Percentiles rank a stretch among this genome's conserved stretches.
Evolutionary conservation across 2,113 vertebrate species (phyloP).

Genomic region (Burhinus oedicnemus): DNA sequence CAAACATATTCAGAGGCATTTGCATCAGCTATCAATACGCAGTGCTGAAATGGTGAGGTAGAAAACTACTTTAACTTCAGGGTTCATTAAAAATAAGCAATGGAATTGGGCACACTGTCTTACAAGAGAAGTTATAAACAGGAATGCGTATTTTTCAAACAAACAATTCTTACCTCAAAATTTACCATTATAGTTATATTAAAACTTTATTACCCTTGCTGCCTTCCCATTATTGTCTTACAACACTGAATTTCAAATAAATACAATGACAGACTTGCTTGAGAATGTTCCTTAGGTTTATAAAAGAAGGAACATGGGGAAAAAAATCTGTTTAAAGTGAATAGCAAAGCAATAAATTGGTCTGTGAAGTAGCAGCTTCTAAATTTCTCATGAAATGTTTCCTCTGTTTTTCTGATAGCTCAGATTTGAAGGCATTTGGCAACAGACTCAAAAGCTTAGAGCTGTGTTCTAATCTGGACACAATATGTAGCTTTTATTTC

Average conservation of each 20-base stretch:
- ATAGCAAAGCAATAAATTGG: not conserved
- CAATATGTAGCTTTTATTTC: not conserved
- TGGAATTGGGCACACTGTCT: not conserved
- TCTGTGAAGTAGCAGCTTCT: not conserved
- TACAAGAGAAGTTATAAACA: not conserved
- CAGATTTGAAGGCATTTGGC: not conserved
- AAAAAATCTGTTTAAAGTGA: not conserved
- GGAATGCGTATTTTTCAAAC: not conserved
- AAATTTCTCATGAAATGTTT: slow-evolving; percentile 7
- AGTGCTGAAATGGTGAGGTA: not conserved
- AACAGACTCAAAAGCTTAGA: not conserved
- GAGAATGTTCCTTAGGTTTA: not conserved
- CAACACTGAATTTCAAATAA: not conserved
- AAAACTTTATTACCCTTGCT: not conserved
- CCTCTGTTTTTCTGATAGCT: not conserved
- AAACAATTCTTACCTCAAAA: not conserved
- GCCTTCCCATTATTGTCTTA: not conserved
- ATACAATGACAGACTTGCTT: not conserved
- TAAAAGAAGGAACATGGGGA: not conserved
- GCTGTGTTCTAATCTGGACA: not conserved
- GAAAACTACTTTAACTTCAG: not conserved
- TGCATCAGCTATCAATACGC: not conserved
- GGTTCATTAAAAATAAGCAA: not conserved
- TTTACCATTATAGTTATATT: not conserved
- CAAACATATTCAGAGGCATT: not conserved